phyloP scores from a whole-genome alignment of 2,888 invertebrate genomes.

The Heliconius ismenius region DNA sequence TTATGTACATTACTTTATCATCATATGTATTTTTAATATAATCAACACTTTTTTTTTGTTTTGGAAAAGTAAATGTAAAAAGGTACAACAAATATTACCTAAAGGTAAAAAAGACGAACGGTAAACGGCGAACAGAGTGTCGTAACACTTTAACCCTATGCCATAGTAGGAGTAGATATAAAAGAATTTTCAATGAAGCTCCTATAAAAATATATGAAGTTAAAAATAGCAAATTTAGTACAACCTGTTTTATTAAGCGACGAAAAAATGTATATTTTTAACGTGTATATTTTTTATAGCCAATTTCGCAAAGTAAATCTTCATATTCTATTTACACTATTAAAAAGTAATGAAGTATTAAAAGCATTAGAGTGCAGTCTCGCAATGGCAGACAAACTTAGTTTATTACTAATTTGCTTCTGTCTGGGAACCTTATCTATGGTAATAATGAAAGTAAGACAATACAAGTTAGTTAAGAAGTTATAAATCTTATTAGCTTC shows the following conservation, averaged over 20 bases:
- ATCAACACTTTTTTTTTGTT: not conserved
- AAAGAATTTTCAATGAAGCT: no score
- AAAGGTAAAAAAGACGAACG: no score
- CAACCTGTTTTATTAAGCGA: not conserved
- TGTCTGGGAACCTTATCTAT: conserved; percentile 17
- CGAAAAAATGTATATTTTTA: no score
- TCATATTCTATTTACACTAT: not conserved
- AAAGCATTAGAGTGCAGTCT: conserved; percentile 5
- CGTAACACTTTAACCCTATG: no score
- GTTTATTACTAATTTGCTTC: conserved; percentile 13
- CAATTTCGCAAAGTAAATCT: not conserved
- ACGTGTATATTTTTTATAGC: not conserved
- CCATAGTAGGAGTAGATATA: no score
- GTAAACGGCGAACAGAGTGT: not conserved
- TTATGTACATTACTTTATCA: conserved; percentile 11
- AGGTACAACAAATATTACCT: no score
- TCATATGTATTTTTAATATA: not conserved
- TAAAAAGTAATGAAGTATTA: not conserved
- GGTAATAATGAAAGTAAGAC: conserved; percentile 14
- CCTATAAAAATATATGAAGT: no score
- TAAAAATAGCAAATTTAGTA: no score
- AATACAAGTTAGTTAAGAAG: conserved; percentile 21
- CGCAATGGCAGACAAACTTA: conserved; percentile 9
- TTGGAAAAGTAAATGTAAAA: not conserved
- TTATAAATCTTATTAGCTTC: not conserved